A percentile compares a stretch with the other conserved stretches of the same genome.
Evolutionary conservation across 2,888 invertebrate genomes (phyloP).

Genomic region (Drosophila leonis): DNA sequence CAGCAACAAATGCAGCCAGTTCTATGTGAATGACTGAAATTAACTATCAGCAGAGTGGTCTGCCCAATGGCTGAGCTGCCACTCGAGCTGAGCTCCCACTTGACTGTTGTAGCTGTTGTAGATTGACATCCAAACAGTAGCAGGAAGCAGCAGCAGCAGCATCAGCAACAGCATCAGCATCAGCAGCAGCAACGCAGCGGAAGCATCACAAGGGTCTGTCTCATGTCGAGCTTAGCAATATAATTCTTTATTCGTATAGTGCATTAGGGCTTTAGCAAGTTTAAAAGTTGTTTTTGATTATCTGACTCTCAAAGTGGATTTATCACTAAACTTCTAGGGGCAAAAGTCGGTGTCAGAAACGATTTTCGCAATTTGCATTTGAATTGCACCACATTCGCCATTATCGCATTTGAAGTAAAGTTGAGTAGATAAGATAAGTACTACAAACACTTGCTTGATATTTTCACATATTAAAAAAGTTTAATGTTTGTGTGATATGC

Average conservation of each 20-base stretch:
- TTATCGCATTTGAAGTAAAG: slow-evolving; percentile 8
- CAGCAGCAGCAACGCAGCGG: slow-evolving; percentile 14
- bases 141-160: slow-evolving; percentile 18
- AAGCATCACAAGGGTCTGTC: slow-evolving; percentile 34
- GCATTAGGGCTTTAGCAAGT: slow-evolving; percentile 58
- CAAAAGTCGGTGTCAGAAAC: slow-evolving; percentile 56
- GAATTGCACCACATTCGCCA: slow-evolving; percentile 31
- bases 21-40: slow-evolving; percentile 72
- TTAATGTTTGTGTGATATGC: background rate
- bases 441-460: background rate
- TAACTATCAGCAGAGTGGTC: slow-evolving; percentile 64
- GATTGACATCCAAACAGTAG: slow-evolving; percentile 52
- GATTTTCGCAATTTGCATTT: slow-evolving; percentile 62
- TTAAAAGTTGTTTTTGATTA: slow-evolving; percentile 72
- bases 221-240: slow-evolving; percentile 52
- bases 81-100: slow-evolving; percentile 36
- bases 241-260: slow-evolving; percentile 55
- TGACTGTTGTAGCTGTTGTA: slow-evolving; percentile 38
- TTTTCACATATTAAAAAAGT: background rate
- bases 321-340: slow-evolving; percentile 67
- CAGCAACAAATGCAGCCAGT: slow-evolving; percentile 70
- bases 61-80: slow-evolving; percentile 16
- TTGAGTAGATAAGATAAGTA: slow-evolving; percentile 6
- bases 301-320: slow-evolving; percentile 67
- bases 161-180: slow-evolving; percentile 21